These are phyloP conservation scores for Mylabris sibirica DNA, from an alignment of 2,888 invertebrate species.

Conservation along the genomic window DNA sequence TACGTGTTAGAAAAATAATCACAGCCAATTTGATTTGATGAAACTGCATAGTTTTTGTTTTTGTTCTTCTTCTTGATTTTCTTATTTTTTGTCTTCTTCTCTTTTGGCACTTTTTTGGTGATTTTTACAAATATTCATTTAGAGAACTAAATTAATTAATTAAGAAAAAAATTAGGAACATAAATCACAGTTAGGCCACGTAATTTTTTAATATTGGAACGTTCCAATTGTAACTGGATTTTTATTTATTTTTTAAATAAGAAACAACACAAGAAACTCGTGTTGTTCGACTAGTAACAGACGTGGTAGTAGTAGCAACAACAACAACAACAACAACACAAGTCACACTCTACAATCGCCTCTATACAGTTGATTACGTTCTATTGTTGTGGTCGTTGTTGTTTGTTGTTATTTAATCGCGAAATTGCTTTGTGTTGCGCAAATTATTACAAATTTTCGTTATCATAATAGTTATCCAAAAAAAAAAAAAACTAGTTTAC, in stretches of 20 bases:
- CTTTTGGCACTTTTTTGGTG: background rate
- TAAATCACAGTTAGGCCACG: too few species aligned
- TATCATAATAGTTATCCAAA: too few species aligned
- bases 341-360: too few species aligned
- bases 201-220: too few species aligned
- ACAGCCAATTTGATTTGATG: constrained; percentile 7
- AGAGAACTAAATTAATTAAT: background rate
- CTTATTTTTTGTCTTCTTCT: background rate
- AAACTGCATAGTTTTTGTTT: too few species aligned
- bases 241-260: too few species aligned
- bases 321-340: too few species aligned
- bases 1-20: constrained; percentile 12
- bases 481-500: too few species aligned
- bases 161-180: background rate
- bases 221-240: too few species aligned
- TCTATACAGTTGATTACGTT: background rate
- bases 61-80: background rate
- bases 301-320: too few species aligned
- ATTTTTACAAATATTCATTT: background rate
- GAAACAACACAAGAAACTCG: too few species aligned
- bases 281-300: too few species aligned
- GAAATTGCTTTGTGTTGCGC: background rate
- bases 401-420: background rate
- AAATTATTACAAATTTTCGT: background rate
- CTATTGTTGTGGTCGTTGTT: background rate